These are phyloP conservation scores for Istiophorus platypterus DNA, from an alignment of 2,113 vertebrate genomes.

Conservation along the genomic window DNA sequence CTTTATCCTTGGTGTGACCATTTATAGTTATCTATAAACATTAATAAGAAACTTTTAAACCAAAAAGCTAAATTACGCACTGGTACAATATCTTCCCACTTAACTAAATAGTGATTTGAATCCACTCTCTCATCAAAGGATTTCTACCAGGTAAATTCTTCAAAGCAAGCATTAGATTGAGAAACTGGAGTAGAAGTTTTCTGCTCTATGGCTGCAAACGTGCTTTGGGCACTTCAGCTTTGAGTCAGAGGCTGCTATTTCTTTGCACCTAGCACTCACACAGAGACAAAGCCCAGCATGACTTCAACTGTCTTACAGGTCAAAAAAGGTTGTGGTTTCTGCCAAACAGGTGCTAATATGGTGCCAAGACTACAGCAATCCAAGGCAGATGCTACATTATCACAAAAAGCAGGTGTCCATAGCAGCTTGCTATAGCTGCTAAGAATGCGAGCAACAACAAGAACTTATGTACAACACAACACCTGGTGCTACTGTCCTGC, in stretches of 20 bases:
- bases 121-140: conserved; percentile 15
- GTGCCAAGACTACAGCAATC: conserved; percentile 64
- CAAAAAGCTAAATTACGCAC: conserved; percentile 10
- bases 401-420: conserved; percentile 73
- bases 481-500: conserved; percentile 64
- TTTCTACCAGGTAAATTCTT: conserved; percentile 21
- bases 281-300: conserved; percentile 60
- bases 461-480: conserved; percentile 73
- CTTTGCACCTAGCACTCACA: conserved; percentile 44
- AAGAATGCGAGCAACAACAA: conserved; percentile 66
- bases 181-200: not conserved
- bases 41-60: conserved; percentile 3
- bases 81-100: conserved; percentile 13
- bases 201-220: conserved; percentile 17
- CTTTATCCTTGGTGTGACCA: not conserved
- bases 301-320: conserved; percentile 64
- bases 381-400: conserved; percentile 58
- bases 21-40: conserved; percentile 16
- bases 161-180: conserved; percentile 12
- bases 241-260: conserved; percentile 57
- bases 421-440: conserved; percentile 69
- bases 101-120: conserved; percentile 46
- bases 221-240: conserved; percentile 41
- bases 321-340: conserved; percentile 68
- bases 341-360: conserved; percentile 48